These are phyloP conservation scores for Agrotis puta DNA, from an alignment of 2,888 invertebrate species.

Conservation along the genomic window DNA sequence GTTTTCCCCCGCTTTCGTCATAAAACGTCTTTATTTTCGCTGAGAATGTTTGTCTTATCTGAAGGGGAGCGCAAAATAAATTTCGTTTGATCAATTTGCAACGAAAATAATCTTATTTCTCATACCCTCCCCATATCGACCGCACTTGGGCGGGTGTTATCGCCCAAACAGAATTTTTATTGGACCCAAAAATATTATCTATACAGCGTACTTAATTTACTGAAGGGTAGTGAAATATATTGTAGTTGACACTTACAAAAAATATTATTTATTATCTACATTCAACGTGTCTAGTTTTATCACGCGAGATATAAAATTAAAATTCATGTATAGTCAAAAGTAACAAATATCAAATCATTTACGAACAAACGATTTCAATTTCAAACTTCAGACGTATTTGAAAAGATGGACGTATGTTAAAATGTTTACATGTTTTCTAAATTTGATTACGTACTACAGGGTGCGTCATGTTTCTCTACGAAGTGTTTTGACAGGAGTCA, in stretches of 20 bases:
- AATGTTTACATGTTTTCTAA: constrained; percentile 52
- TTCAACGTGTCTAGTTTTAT: constrained; percentile 10
- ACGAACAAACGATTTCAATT: constrained; percentile 41
- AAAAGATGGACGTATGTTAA: constrained; percentile 38
- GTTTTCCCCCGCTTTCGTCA: constrained; percentile 43
- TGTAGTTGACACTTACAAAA: constrained; percentile 39
- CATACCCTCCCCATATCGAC: constrained; percentile 65
- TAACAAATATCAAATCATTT: constrained; percentile 14
- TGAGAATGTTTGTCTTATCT: constrained; percentile 61
- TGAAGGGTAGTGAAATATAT: constrained; percentile 42
- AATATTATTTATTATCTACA: constrained; percentile 28
- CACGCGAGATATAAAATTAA: constrained; percentile 20
- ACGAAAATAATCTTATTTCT: constrained; percentile 68
- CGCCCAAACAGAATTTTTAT: constrained; percentile 65
- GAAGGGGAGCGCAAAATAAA: constrained; percentile 61
- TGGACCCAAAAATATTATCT: constrained; percentile 65
- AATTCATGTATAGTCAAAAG: constrained; percentile 6
- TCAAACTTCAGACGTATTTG: constrained; percentile 23
- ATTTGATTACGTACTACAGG: constrained; percentile 47
- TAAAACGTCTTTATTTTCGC: constrained; percentile 61
- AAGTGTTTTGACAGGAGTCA: constrained; percentile 68
- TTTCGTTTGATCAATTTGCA: constrained; percentile 70
- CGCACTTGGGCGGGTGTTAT: constrained; percentile 64
- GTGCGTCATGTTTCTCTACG: constrained; percentile 47
- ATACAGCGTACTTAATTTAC: constrained; percentile 62